Base-by-base conservation (phyloP, 2,797 vertebrate genomes). In the Anisognathus igniventris region DNA sequence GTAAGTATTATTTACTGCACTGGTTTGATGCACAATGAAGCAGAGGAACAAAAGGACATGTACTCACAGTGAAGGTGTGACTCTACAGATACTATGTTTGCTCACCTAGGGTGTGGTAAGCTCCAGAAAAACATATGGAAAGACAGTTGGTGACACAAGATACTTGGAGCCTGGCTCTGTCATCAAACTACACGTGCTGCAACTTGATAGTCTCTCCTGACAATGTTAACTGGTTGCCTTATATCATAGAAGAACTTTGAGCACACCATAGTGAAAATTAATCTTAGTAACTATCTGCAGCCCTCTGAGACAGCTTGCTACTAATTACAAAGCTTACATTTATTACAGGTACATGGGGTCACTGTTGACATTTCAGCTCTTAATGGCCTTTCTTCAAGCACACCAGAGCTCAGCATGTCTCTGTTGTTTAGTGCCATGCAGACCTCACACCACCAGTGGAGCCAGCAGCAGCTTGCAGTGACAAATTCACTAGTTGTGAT, bases 261-360 rank as follows among this genome's bases (percentile, higher is more conserved):
- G 70, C 56, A 60, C 56, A 78, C 25, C 22, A 50, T 16, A 60
- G 28, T 57, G 78, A 90, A 95, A 88, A 96, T 92, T 84, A 93
- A 96, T 93, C 89, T 94, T 75, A 56, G 75, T 56, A 44, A 65
- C 79, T 91, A 93, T 84, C 60, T 78, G 62, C 57, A 92, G 87
- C 56, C 86, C 80, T 86, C 73, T 35, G 86, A 86, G 85, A 94
- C 65, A 93, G 58, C 79, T 84, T 90, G 70, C 88, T 76, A 91
- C 72, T 96, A 94, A 95, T 95, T 96, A 95, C 88, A 79, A 82
- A 86, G 74, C 68, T 93, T 90, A 73, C 95, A 92, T 94, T 95
- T 96, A 86, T 88, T 94, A 91, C 92, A 93, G 89, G 83, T 96
- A 82, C 79, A 88, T 24, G 56, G 82, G 82, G 93, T 96, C 91